A percentile compares a stretch with the other conserved stretches of the same genome.
Evolutionary conservation across 1,140 invertebrate genomes (phyloP).

Genomic region (Cardiocondyla obscurior): DNA sequence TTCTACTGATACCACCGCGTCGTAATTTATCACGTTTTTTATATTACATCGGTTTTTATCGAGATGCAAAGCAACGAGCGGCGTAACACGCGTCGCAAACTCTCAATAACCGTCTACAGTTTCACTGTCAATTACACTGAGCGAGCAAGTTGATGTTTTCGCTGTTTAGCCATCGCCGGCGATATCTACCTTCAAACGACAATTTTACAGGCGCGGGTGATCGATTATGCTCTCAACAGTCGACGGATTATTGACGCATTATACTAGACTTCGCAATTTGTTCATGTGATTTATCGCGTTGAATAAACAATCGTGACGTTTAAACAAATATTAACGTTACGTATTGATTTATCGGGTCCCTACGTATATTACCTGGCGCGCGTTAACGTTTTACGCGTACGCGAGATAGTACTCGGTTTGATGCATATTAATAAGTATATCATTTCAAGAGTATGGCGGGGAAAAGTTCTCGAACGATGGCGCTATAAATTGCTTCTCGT

Average conservation of each 20-base stretch:
- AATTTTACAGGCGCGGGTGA: slow-evolving; percentile 29
- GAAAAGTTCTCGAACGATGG: not conserved
- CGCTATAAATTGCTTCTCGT: not conserved
- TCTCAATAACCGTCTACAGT: slow-evolving; percentile 21
- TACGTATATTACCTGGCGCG: not conserved
- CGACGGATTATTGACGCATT: slow-evolving; percentile 12
- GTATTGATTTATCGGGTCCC: not conserved
- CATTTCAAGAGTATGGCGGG: not conserved
- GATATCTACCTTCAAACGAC: slow-evolving; percentile 29
- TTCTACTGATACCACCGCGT: not conserved
- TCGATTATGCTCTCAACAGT: slow-evolving; percentile 10
- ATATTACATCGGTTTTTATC: not conserved
- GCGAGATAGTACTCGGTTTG: not conserved
- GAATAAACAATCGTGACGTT: slow-evolving; percentile 35
- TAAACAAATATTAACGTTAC: slow-evolving; percentile 16
- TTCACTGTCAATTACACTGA: slow-evolving; percentile 56
- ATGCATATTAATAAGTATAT: slow-evolving; percentile 34
- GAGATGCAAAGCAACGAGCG: not conserved
- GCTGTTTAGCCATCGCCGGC: not conserved
- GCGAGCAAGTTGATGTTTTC: slow-evolving; percentile 56
- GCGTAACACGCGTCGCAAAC: not conserved
- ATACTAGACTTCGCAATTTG: slow-evolving; percentile 32
- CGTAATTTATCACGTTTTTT: not conserved
- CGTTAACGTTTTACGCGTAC: not conserved
- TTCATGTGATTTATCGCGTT: slow-evolving; percentile 27